Base-by-base conservation (phyloP, 2,888 invertebrate genomes). In the Spilarctia lutea region DNA sequence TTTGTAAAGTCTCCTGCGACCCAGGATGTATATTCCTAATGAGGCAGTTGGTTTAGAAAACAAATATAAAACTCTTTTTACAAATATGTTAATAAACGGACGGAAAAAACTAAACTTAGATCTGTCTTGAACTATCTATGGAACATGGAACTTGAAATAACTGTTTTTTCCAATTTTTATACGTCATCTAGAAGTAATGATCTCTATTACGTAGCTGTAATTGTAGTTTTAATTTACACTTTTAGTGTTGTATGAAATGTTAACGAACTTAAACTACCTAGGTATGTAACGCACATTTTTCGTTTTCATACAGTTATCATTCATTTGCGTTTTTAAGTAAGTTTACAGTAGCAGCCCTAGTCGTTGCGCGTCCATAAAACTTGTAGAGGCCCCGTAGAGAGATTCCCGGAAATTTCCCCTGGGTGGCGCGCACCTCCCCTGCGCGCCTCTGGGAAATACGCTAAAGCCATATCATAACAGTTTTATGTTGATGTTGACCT, bases 381-480 rank as follows among this genome's bases (percentile, higher is more conserved):
- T 95, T 95, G 95, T 93, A 93, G 93, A 93, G 94, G 93, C 92
- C 91, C 94, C 94, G 90, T 86, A 84, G 95, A 94, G 96, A 94
- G 91, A 89, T 89, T 92, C 90, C 92, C 93, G 94, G 93, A 95
- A 95, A 96, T 96, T 96, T 96, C 96, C 96, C 96, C 90, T 89
- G 96, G 94, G 95, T 93, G 89, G 92, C 89, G 90, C 91, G 90
- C 91, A 88, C 91, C 91, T 89, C 89, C 88, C 89, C 86, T 81
- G 90, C 88, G 88, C 88, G 91, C 93, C 93, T 86, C 87, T 91
- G 94, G 95, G 94, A 95, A 94, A 95, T 95, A 94, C 95, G 93
- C 93, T 92, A 91, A 94, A 93, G 95, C 92, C 94, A 95, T 95
- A 95, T 95, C 94, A 95, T 96, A 95, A 94, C 95, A 94, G 94